These are phyloP conservation scores for Hyperoplus lanceolatus DNA, from an alignment of 2,797 vertebrate genomes.

Conservation along the genomic window DNA sequence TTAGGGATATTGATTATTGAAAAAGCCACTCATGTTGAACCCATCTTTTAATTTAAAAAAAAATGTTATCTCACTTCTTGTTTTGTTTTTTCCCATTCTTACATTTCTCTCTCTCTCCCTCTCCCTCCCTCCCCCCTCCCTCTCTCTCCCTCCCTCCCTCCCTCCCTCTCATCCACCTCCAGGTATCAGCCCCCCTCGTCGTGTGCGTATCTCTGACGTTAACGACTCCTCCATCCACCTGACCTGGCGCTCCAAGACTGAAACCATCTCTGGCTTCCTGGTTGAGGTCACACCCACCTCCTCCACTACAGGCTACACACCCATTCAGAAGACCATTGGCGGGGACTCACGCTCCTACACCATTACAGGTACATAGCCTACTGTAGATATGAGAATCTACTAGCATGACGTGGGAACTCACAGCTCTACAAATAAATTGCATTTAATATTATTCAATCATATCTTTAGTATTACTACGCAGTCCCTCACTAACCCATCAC, in stretches of 20 bases:
- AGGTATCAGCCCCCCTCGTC: conserved; percentile 95
- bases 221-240: conserved; percentile 94
- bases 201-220: conserved; percentile 91
- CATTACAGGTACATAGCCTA: conserved; percentile 88
- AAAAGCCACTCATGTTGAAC: neutral
- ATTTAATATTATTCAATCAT: neutral
- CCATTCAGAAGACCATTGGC: conserved; percentile 88
- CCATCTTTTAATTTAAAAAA: neutral
- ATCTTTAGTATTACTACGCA: neutral
- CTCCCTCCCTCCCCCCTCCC: neutral
- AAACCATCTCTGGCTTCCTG: conserved; percentile 94
- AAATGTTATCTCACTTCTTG: neutral
- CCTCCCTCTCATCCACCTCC: neutral
- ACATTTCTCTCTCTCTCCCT: neutral
- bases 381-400: neutral
- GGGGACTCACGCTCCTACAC: conserved; percentile 88
- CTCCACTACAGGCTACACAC: conserved; percentile 76
- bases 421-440: neutral
- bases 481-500: neutral
- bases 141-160: no score
- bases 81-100: neutral
- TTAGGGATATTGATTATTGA: neutral
- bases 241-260: conserved; percentile 94
- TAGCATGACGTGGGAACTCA: neutral
- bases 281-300: conserved; percentile 88